A percentile compares a stretch with the other conserved stretches of the same genome.
Evolutionary conservation across 2,797 vertebrate species (phyloP).

Genomic region (Phoebastria nigripes): DNA sequence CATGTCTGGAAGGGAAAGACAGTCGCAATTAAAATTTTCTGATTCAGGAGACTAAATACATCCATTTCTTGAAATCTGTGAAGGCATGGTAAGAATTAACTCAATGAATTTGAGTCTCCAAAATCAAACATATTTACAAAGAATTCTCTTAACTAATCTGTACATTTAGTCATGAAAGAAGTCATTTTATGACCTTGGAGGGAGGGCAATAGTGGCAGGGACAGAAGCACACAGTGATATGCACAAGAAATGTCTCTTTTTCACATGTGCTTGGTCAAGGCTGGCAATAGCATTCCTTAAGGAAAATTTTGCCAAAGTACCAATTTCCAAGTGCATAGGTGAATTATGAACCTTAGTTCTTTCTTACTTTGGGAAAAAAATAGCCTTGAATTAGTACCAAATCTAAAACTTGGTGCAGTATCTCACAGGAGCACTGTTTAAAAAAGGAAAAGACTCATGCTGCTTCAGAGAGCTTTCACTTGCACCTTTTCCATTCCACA

Average conservation of each 20-base stretch:
- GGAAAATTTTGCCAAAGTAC: background rate
- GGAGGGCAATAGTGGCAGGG: background rate
- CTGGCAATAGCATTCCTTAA: background rate
- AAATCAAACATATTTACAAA: background rate
- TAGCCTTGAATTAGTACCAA: background rate
- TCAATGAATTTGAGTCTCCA: background rate
- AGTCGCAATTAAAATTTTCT: background rate
- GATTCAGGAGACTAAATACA: background rate
- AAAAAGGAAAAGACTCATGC: slow-evolving; percentile 21
- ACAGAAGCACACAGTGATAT: background rate
- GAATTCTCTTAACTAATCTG: background rate
- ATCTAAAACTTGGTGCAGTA: background rate
- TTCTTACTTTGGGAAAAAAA: background rate
- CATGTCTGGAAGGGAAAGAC: background rate
- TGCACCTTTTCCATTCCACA: slow-evolving; percentile 32
- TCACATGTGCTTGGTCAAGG: background rate
- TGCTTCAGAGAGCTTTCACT: slow-evolving; percentile 48
- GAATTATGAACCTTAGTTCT: background rate
- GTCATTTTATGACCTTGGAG: background rate
- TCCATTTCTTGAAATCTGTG: background rate
- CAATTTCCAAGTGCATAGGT: background rate
- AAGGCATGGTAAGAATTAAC: background rate
- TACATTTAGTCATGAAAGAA: background rate
- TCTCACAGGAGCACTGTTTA: background rate
- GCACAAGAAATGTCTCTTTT: background rate